Conservation (phyloP, 2,888 invertebrate genomes). For the Macrosoma leucophasiata region DNA sequence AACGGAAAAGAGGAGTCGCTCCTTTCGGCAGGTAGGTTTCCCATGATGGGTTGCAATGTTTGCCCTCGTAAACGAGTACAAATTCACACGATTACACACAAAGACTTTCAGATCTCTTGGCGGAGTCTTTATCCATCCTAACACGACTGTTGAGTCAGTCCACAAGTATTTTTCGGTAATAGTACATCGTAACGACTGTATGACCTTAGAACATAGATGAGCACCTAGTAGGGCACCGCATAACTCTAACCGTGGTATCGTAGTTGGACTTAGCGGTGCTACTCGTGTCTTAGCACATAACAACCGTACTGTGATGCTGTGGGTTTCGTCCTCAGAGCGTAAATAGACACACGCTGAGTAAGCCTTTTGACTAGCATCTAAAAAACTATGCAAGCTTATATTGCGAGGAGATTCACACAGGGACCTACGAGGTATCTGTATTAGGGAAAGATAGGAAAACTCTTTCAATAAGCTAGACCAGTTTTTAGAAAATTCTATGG, state of each 20-base stretch:
- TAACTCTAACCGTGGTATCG: slow-evolving; percentile 3
- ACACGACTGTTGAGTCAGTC: slow-evolving; percentile 9
- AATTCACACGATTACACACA: slow-evolving; percentile 14
- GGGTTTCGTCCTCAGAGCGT: not conserved
- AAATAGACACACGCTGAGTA: slow-evolving; percentile 10
- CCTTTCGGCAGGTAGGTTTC: no score
- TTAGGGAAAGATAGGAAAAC: no score
- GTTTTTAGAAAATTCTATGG: slow-evolving; percentile 2
- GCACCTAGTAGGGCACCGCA: slow-evolving; percentile 1
- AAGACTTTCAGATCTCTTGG: slow-evolving; percentile 9
- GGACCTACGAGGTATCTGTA: no score
- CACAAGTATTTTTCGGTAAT: not conserved
- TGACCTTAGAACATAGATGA: slow-evolving; percentile 1
- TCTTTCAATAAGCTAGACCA: no score
- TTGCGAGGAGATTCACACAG: slow-evolving; percentile 1
- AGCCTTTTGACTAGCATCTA: slow-evolving; percentile 14
- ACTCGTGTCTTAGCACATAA: slow-evolving; percentile 4
- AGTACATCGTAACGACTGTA: slow-evolving; percentile 1
- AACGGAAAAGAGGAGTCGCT: no score
- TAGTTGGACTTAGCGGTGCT: slow-evolving; percentile 4
- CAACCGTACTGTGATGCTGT: not conserved
- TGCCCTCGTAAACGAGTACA: no score
- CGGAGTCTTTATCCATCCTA: slow-evolving; percentile 9
- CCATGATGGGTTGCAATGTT: no score
- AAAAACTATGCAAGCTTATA: slow-evolving; percentile 15